Conservation (phyloP, 53 echinoderm and acorn worm genomes). For the Echinometra lucunter region DNA sequence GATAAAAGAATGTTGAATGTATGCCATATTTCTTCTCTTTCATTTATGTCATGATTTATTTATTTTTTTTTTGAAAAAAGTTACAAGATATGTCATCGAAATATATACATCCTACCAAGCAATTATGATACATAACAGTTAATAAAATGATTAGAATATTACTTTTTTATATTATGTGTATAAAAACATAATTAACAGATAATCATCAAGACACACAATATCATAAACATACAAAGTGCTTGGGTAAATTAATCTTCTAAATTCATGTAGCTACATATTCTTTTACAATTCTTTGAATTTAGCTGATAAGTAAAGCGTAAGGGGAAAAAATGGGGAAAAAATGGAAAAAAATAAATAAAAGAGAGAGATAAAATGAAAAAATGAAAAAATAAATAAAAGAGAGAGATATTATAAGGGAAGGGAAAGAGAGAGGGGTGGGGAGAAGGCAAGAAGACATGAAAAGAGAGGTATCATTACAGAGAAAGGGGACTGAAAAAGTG, state of each 20-base stretch:
- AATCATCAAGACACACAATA: background rate
- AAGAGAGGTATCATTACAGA: background rate
- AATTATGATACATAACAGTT: constrained; percentile 19
- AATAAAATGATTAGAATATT: constrained; percentile 39
- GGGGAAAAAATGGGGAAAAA: background rate
- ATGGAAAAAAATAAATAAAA: too few relatives aligned
- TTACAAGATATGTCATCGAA: background rate
- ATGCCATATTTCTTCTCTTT: too few relatives aligned
- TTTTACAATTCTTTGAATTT: too few relatives aligned
- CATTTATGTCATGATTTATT: too few relatives aligned
- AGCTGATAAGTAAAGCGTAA: too few relatives aligned
- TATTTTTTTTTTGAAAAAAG: constrained; percentile 5
- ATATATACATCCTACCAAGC: constrained; percentile 56
- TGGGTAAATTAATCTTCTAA: too few relatives aligned
- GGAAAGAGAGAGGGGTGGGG: background rate
- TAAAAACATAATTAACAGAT: background rate
- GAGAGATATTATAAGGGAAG: background rate
- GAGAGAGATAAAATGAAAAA: background rate
- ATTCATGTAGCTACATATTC: too few relatives aligned
- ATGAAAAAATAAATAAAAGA: too few relatives aligned
- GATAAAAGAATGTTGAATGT: too few relatives aligned
- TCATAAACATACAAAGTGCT: background rate
- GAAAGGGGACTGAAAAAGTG: too few relatives aligned
- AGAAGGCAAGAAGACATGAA: background rate
- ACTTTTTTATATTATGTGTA: background rate